Base-by-base conservation (phyloP, 1,140 invertebrate species). In the Pseudomyrmex dendroicus region DNA sequence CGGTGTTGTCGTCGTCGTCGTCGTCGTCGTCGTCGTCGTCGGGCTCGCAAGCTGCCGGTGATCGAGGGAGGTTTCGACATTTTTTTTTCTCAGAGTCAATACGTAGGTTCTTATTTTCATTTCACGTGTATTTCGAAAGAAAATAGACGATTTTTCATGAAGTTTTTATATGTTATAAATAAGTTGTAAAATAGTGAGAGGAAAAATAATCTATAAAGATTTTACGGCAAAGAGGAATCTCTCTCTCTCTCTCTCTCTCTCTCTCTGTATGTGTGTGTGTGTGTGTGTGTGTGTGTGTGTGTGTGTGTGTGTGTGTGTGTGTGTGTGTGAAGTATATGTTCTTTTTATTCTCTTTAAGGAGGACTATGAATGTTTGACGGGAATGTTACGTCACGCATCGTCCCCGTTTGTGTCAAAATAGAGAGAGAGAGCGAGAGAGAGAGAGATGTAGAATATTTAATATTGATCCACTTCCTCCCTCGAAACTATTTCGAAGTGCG, bases 401-500 rank as follows among this genome's bases (percentile, higher is more conserved):
- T 63, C 46, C 5, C 35, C 35, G 35, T 35, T 35, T 35, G 35
- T 35, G 35, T 35, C 5, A 35, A 35, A 35, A 35, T 35, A 35
- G 35, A 35, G 35, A 35, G 35, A 35, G 35, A 35, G 35, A 35
- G 35, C 1, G 25, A 25, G 25, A 35, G 35, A 35, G 35, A 54
- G 46, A 66, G 35, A 77, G 12, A 52, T 20, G 17, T 15, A 12
- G 48, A 67, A 67, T 66, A 77, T 44, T 66, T 66, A 54, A 76
- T 77, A 52, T 54, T 44, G 62, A 77, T 54, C 25, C 48, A 54
- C 4, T 52, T 52, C 8, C 73, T 76, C 25, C 8, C 73, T 76
- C 25, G 50, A 54, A 67, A 44, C 25, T 8, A 13, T 76, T 67
- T 67, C 13, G 17, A 25, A 1, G 17, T 48, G 22, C 25, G 10